A percentile compares a stretch with the other conserved stretches of the same genome.
Evolutionary conservation across 2,888 invertebrate species (phyloP).

Genomic region (Patella caerulea): DNA sequence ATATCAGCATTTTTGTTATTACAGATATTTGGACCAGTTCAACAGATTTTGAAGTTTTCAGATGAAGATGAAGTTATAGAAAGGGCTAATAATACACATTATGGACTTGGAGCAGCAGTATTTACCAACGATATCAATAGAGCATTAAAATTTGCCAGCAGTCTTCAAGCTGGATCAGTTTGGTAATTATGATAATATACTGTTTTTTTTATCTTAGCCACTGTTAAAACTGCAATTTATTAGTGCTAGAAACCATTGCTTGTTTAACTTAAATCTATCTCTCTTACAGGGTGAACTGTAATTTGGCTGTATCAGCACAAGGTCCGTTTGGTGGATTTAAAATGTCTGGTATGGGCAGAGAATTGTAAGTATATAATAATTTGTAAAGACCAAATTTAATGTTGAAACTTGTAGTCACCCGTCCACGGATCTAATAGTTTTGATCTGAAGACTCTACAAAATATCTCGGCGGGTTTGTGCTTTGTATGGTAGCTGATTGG

Average conservation of each 20-base stretch:
- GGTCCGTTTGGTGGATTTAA: slow-evolving; percentile 96
- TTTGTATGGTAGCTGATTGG: too few relatives aligned
- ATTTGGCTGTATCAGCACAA: slow-evolving; percentile 76
- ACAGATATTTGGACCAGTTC: slow-evolving; percentile 94
- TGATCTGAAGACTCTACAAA: too few relatives aligned
- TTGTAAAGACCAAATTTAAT: neutral
- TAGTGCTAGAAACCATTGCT: too few relatives aligned
- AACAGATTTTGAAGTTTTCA: slow-evolving; percentile 86
- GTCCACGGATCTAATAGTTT: neutral
- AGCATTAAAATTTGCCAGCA: slow-evolving; percentile 80
- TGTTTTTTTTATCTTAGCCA: neutral
- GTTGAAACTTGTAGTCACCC: neutral
- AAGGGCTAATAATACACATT: slow-evolving; percentile 84
- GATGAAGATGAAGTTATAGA: slow-evolving; percentile 86
- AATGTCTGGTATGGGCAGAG: slow-evolving; percentile 94
- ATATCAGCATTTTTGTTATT: neutral
- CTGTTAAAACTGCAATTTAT: too few relatives aligned
- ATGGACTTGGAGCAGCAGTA: slow-evolving; percentile 87
- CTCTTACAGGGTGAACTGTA: slow-evolving; percentile 61
- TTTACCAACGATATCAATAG: slow-evolving; percentile 85
- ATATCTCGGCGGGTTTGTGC: too few relatives aligned
- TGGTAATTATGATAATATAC: slow-evolving; percentile 75
- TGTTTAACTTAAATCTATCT: neutral
- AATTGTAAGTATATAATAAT: slow-evolving; percentile 75
- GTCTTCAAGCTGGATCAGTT: slow-evolving; percentile 84